phyloP scores from a whole-genome alignment of 2,113 vertebrate genomes.

The Corvus cornix region DNA sequence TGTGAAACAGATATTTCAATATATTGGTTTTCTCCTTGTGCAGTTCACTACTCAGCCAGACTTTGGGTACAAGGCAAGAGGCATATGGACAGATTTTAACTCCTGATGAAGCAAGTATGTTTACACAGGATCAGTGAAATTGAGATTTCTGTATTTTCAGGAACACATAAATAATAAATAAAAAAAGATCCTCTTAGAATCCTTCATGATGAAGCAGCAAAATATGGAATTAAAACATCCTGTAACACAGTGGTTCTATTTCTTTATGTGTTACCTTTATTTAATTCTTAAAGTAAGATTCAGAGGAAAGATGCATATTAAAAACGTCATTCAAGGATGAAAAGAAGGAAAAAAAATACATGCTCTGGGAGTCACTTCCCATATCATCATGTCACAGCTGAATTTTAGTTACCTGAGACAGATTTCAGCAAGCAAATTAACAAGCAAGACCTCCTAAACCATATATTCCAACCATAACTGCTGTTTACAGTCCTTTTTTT shows the following conservation, averaged over 20 bases:
- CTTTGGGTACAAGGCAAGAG: constrained; percentile 37
- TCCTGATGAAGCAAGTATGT: constrained; percentile 22
- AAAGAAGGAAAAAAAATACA: background rate
- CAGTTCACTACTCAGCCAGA: constrained; percentile 48
- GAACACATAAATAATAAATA: background rate
- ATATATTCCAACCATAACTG: background rate
- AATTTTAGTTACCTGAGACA: background rate
- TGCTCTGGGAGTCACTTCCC: background rate
- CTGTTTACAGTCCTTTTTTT: background rate
- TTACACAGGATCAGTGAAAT: constrained; percentile 3
- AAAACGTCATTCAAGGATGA: background rate
- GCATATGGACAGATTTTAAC: constrained; percentile 56
- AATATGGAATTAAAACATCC: background rate
- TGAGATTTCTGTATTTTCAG: background rate
- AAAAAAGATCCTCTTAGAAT: background rate
- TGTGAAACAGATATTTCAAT: constrained; percentile 68
- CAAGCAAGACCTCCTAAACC: background rate
- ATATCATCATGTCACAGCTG: background rate
- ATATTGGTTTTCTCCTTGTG: constrained; percentile 32
- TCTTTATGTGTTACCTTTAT: background rate
- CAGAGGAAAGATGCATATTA: background rate
- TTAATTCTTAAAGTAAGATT: background rate
- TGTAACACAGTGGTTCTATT: background rate
- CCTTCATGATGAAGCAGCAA: background rate
- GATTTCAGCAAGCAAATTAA: background rate